Base-by-base conservation (phyloP, 1,140 invertebrate species). In the Mycetomoellerius zeteki region DNA sequence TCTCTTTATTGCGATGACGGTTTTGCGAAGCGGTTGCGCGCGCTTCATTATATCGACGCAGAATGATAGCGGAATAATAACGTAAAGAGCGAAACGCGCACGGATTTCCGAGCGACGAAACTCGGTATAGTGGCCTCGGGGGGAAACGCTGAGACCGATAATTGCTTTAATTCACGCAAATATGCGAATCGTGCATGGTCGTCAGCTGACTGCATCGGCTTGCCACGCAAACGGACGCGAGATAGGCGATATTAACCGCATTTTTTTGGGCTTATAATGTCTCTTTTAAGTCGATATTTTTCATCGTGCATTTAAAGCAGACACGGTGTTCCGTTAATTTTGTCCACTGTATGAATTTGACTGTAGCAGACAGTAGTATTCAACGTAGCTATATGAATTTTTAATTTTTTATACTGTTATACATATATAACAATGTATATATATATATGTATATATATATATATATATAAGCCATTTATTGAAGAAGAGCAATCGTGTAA, bases 151-250 rank as follows among this genome's bases (percentile, higher is more conserved):
- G 43, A 78, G 72, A 71, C 90, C 89, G 92, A 93, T 93, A 93
- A 94, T 93, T 93, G 92, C 91, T 92, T 91, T 92, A 91, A 94
- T 93, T 93, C 91, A 92, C 93, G 91, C 92, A 93, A 92, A 90
- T 92, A 93, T 93, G 92, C 88, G 87, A 58, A 21, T 12, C 37
- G 37, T 58, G 47, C 67, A 69, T 43, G 62, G 27, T 65, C 54
- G 72, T 54, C 43, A 75, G 58, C 47, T 67, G 60, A 65, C 72
- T 62, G 52, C 19, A 6, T 8, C 30, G 24, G 16, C 33, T 37
- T 37, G 30, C 43, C 54, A 50, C 33, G 58, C n/a, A 56, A 54
- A 75, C 88, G 87, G 30, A 76, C 52, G 47, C 21, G 10, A 14
- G 6, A 50, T 5, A 72, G 73, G 77, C 88, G 81, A 89, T 80